Evolutionary conservation across 1,140 invertebrate genomes (phyloP).

Genomic region (Popillia japonica): DNA sequence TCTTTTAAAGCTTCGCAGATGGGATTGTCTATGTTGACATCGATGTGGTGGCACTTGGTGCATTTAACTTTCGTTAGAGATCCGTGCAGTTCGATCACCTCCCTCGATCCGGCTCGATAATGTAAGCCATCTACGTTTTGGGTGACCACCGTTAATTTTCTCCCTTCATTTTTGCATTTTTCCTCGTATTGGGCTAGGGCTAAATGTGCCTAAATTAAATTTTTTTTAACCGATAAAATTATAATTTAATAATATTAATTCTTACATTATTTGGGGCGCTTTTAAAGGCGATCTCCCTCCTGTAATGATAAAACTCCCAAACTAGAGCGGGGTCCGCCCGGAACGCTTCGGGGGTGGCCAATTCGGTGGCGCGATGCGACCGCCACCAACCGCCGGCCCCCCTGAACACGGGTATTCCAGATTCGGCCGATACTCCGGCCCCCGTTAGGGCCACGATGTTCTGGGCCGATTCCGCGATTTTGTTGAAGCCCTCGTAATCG

Average conservation of each 20-base stretch:
- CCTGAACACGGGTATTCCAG: slow-evolving; percentile 83
- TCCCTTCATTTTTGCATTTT: slow-evolving; percentile 66
- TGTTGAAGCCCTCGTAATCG: slow-evolving; percentile 63
- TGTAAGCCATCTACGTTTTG: slow-evolving; percentile 95
- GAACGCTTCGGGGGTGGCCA: slow-evolving; percentile 66
- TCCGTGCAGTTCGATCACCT: slow-evolving; percentile 90
- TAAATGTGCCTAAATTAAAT: slow-evolving; percentile 75
- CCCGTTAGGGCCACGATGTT: slow-evolving; percentile 77
- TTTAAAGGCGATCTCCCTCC: slow-evolving; percentile 65
- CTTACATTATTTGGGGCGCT: slow-evolving; percentile 64
- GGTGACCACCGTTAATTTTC: slow-evolving; percentile 78
- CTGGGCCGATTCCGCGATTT: slow-evolving; percentile 65
- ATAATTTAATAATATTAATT: not conserved
- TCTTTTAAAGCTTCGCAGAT: slow-evolving; percentile 73
- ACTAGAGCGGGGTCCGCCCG: slow-evolving; percentile 64
- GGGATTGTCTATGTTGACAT: slow-evolving; percentile 78
- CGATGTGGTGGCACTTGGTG: slow-evolving; percentile 76
- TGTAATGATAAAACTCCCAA: slow-evolving; percentile 70
- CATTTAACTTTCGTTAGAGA: slow-evolving; percentile 86
- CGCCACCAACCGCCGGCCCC: slow-evolving; percentile 82
- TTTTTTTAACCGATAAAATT: not conserved
- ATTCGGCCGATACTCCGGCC: slow-evolving; percentile 82
- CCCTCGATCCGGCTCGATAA: slow-evolving; percentile 79
- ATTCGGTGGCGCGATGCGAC: slow-evolving; percentile 62
- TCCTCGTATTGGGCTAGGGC: slow-evolving; percentile 83